Conservation (phyloP, 2,113 vertebrate species). For the Lucifuga dentata region DNA sequence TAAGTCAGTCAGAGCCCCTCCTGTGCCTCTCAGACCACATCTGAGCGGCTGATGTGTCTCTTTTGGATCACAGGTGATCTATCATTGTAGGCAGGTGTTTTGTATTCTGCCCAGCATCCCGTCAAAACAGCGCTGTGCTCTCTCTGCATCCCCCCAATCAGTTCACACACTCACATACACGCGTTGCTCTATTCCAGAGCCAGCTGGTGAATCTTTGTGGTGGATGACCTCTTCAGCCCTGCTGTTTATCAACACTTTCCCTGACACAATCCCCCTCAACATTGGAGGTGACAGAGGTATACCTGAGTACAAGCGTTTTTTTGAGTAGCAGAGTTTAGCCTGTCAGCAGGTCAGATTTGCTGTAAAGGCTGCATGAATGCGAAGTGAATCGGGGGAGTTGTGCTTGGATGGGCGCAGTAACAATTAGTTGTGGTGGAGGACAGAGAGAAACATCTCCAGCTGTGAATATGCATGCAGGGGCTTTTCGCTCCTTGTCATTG, state of each 20-base stretch:
- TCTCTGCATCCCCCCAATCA: slow-evolving; percentile 37
- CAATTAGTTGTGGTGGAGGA: slow-evolving; percentile 61
- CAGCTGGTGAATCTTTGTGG: slow-evolving; percentile 42
- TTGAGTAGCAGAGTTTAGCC: slow-evolving; percentile 38
- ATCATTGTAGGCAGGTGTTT: slow-evolving; percentile 78
- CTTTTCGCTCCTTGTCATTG: slow-evolving; percentile 41
- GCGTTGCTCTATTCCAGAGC: slow-evolving; percentile 21
- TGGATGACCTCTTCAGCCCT: slow-evolving; percentile 41
- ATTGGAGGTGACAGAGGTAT: slow-evolving; percentile 22
- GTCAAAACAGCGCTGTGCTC: slow-evolving; percentile 65
- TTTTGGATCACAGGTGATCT: slow-evolving; percentile 76
- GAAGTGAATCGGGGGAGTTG: slow-evolving; percentile 35
- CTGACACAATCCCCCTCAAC: slow-evolving; percentile 43
- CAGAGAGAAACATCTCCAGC: slow-evolving; percentile 21
- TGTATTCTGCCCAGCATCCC: slow-evolving; percentile 70
- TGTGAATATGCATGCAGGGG: slow-evolving; percentile 65
- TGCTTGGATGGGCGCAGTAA: slow-evolving; percentile 48
- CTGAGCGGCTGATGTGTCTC: slow-evolving; percentile 71
- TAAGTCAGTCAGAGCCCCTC: slow-evolving; percentile 60
- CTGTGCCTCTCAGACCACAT: slow-evolving; percentile 74
- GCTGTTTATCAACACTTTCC: slow-evolving; percentile 50
- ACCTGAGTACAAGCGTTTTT: slow-evolving; percentile 18
- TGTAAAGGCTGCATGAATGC: slow-evolving; percentile 36
- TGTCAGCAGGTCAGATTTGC: slow-evolving; percentile 26
- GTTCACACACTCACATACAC: neutral